Evolutionary conservation across 1,140 invertebrate species (phyloP), one percentile per base, ranked within the genome.

Genomic region (Brachionus rotundiformis): DNA sequence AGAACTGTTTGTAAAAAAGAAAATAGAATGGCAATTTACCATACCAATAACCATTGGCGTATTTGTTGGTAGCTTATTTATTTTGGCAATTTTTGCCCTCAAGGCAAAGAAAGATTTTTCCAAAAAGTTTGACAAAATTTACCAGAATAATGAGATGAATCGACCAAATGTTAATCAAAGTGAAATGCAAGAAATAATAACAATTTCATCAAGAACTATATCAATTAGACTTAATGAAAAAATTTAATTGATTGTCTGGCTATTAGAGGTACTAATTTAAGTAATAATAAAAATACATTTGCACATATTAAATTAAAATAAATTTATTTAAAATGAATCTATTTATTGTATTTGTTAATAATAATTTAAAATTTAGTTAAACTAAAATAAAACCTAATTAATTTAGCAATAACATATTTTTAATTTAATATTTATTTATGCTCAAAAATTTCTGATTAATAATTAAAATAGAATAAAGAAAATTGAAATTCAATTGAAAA

Each of bases 151-250:
- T 31, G 16, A 36, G 33, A 1, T 36, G 1, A 68, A 16, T 6
- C 10, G n/a, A 16, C n/a, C 61, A 0, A 6, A 19, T 23, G n/a
- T 16, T n/a, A 16, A 33, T 5, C 29, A 36, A 68, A 33, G 6
- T 19, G 63, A 68, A 68, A 68, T 68, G 63, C 8, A 68, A 7
- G 29, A 68, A 36, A 68, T 68, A 23, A 4, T 68, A 7, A 68
- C 63, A 4, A 63, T 63, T 29, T 63, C 61, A 29, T 31, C 27
- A 33, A 63, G 29, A 7, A 63, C 25, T 63, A 29, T 63, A 36
- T n/a, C n/a, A 8, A 23, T 68, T 19, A 3, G 63, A 19, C 13
- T 68, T 16, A 39, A 68, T 68, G 31, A 68, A 63, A 63, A 63
- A 11, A 8, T 59, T 59, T 59, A 16, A 59, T 19, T 5, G n/a